These are phyloP conservation scores for Balaeniceps rex DNA, from an alignment of 2,113 vertebrate genomes.

Conservation along the genomic window DNA sequence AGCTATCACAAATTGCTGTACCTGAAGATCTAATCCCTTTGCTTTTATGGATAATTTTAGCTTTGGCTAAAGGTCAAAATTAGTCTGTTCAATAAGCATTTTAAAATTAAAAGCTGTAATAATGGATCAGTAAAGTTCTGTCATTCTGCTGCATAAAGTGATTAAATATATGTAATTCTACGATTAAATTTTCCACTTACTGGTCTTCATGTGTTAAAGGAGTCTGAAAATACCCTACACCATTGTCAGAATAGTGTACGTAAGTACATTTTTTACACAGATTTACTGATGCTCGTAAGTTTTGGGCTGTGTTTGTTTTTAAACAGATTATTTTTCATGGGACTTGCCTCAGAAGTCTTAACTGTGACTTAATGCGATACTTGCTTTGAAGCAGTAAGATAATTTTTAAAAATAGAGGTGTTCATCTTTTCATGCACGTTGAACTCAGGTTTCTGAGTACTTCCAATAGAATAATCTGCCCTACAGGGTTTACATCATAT, in stretches of 20 bases:
- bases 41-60: slow-evolving; percentile 22
- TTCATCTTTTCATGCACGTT: not conserved
- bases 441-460: not conserved
- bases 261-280: not conserved
- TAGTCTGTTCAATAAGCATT: not conserved
- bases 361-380: not conserved
- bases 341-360: not conserved
- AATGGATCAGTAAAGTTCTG: not conserved
- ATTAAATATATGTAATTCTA: not conserved
- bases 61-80: not conserved
- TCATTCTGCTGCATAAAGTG: not conserved
- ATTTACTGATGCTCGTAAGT: not conserved
- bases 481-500: not conserved
- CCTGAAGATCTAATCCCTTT: not conserved
- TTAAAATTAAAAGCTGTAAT: slow-evolving; percentile 19
- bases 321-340: not conserved
- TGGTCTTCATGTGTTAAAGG: not conserved
- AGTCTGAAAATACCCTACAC: not conserved
- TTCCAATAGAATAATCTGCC: not conserved
- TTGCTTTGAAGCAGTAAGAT: not conserved
- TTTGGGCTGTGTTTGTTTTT: not conserved
- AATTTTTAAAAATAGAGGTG: not conserved
- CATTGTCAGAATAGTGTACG: not conserved
- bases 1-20: not conserved
- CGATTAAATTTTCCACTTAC: not conserved